Evolutionary conservation across 2,113 vertebrate genomes (phyloP).

Genomic region (Miniopterus natalensis): DNA sequence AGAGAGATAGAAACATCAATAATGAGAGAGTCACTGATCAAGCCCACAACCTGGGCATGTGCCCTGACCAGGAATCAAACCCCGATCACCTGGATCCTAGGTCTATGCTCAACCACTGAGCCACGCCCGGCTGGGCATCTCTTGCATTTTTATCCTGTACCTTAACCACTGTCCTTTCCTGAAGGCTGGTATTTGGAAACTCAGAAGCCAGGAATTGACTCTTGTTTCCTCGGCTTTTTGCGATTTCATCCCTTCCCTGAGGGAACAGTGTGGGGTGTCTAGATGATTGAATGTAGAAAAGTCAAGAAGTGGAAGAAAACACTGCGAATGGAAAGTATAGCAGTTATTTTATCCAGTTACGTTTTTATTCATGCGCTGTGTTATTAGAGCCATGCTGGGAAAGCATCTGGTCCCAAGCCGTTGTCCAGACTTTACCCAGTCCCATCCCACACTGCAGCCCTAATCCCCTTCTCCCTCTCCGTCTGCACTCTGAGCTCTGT

Average conservation of each 20-base stretch:
- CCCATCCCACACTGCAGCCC: background rate
- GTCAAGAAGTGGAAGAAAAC: background rate
- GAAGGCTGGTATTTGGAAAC: background rate
- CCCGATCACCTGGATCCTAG: too few relatives aligned
- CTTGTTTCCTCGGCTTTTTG: background rate
- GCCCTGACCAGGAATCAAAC: too few relatives aligned
- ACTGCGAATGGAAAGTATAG: background rate
- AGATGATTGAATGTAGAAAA: background rate
- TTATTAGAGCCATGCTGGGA: background rate
- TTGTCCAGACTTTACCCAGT: background rate
- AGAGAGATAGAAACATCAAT: too few relatives aligned
- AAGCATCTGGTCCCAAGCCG: background rate
- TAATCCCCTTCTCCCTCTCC: background rate
- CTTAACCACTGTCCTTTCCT: background rate
- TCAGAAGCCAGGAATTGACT: background rate
- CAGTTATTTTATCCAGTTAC: background rate
- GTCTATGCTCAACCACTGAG: too few relatives aligned
- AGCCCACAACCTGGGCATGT: too few relatives aligned
- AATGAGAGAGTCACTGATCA: too few relatives aligned
- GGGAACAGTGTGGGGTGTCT: background rate
- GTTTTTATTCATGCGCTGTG: background rate
- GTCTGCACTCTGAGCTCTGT: background rate
- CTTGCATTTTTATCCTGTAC: background rate
- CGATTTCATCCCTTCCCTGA: background rate
- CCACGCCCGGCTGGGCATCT: background rate